Conservation (phyloP, 1,140 invertebrate genomes). For the Cardiocondyla obscurior region DNA sequence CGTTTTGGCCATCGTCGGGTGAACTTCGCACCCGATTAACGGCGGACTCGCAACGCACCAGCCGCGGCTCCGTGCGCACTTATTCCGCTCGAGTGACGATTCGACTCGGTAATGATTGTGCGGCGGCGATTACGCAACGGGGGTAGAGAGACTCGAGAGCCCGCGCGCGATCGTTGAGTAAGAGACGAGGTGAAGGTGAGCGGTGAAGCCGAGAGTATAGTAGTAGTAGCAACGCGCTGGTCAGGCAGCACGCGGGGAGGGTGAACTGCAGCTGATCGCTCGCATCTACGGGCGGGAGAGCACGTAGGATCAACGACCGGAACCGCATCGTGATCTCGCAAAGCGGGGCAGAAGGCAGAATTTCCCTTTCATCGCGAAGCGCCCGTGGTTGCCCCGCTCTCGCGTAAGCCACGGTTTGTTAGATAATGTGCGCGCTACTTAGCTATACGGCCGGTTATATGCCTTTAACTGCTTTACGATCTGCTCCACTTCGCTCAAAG, state of each 20-base stretch:
- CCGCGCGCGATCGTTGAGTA: constrained; percentile 68
- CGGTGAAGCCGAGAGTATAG: constrained; percentile 65
- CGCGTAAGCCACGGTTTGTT: constrained; percentile 43
- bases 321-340: constrained; percentile 36
- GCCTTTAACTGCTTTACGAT: not conserved
- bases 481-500: constrained; percentile 18
- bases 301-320: constrained; percentile 63
- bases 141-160: constrained; percentile 63
- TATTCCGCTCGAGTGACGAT: constrained; percentile 74
- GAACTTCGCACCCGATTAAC: constrained; percentile 26
- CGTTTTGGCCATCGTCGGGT: not conserved
- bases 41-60: constrained; percentile 27
- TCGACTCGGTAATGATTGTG: constrained; percentile 71
- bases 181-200: constrained; percentile 75
- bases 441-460: constrained; percentile 11
- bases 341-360: constrained; percentile 54
- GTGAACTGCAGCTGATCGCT: constrained; percentile 60
- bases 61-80: constrained; percentile 54
- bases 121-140: constrained; percentile 68
- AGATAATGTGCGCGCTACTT: constrained; percentile 51
- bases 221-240: constrained; percentile 14
- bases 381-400: constrained; percentile 24
- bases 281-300: constrained; percentile 52
- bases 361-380: constrained; percentile 55
- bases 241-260: not conserved